Evolutionary conservation across 2,888 invertebrate species (phyloP).

Genomic region (Orthosia gothica): DNA sequence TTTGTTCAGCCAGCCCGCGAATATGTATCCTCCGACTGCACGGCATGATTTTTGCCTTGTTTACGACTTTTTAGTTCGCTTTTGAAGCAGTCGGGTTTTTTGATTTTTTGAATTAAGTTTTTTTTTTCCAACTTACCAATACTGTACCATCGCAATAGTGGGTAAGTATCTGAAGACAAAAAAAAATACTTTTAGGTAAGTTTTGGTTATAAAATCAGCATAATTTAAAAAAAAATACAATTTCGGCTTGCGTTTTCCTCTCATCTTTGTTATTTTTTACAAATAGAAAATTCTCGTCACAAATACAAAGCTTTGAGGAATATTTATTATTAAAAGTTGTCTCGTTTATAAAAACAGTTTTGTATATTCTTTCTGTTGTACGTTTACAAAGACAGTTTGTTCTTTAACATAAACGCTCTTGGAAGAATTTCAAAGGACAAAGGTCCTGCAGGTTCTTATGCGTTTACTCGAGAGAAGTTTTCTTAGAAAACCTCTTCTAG

Average conservation of each 20-base stretch:
- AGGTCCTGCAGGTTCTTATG: background rate
- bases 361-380: background rate
- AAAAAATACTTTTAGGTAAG: too few relatives aligned
- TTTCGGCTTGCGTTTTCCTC: background rate
- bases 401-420: conserved; percentile 5
- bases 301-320: conserved; percentile 13
- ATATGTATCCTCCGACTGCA: too few relatives aligned
- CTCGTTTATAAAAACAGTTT: conserved; percentile 12
- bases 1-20: too few relatives aligned
- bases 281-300: conserved; percentile 6
- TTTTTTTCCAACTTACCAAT: too few relatives aligned
- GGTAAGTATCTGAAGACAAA: too few relatives aligned
- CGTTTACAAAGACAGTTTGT: background rate
- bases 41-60: too few relatives aligned
- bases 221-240: too few relatives aligned
- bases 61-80: too few relatives aligned
- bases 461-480: background rate
- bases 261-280: background rate
- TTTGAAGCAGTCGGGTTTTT: too few relatives aligned
- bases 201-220: too few relatives aligned
- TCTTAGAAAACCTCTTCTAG: background rate
- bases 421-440: conserved; percentile 21
- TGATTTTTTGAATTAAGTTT: too few relatives aligned
- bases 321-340: conserved; percentile 28
- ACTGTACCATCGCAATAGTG: too few relatives aligned